These are phyloP conservation scores for Mycetomoellerius zeteki DNA, from an alignment of 1,140 invertebrate genomes.

Conservation along the genomic window DNA sequence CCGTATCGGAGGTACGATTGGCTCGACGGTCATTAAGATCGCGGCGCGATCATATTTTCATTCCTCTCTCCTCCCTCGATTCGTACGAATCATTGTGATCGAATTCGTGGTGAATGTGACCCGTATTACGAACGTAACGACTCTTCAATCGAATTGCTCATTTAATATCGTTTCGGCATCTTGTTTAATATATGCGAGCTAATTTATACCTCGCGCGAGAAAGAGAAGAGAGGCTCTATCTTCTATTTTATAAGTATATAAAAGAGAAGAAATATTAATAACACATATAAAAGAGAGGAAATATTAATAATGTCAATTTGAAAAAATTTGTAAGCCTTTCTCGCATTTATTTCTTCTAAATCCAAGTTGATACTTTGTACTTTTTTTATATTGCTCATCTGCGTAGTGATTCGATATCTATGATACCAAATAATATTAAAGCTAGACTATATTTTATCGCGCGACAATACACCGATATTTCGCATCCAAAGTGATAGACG, in stretches of 20 bases:
- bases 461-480: neutral
- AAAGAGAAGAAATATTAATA: neutral
- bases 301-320: no score
- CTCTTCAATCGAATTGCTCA: conserved; percentile 6
- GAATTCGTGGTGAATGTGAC: conserved; percentile 46
- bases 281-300: neutral
- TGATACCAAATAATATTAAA: conserved; percentile 10
- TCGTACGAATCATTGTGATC: conserved; percentile 70
- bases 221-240: no score
- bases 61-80: conserved; percentile 60
- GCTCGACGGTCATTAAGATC: conserved; percentile 76
- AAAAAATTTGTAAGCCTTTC: neutral
- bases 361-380: neutral
- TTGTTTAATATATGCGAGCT: conserved; percentile 7
- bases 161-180: conserved; percentile 29
- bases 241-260: no score
- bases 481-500: conserved; percentile 6
- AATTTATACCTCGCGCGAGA: neutral
- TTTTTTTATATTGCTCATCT: neutral
- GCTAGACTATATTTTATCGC: neutral
- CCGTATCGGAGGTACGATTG: conserved; percentile 67
- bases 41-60: conserved; percentile 70
- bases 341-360: conserved; percentile 5
- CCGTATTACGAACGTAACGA: conserved; percentile 52
- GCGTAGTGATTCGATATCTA: neutral